Evolutionary conservation across 2,797 vertebrate species (phyloP).

Genomic region (Fistularia commersonii): DNA sequence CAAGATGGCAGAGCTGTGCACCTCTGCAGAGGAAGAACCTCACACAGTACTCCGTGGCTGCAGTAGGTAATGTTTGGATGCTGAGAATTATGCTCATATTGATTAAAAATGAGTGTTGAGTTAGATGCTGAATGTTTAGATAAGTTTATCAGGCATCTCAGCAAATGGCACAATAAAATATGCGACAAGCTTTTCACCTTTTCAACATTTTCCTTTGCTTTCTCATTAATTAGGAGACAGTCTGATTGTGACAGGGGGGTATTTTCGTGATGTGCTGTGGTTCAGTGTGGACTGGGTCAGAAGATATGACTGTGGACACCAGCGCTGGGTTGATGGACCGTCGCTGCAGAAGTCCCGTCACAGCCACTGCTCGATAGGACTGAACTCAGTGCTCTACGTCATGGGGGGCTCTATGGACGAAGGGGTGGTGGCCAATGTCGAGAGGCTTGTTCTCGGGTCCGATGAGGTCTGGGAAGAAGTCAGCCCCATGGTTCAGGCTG

Average conservation of each 20-base stretch:
- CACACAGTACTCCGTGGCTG: slow-evolving; percentile 85
- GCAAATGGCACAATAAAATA: not conserved
- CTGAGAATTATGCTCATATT: not conserved
- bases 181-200: not conserved
- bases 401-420: slow-evolving; percentile 84
- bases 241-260: slow-evolving; percentile 85
- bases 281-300: slow-evolving; percentile 88
- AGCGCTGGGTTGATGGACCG: slow-evolving; percentile 83
- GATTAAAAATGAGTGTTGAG: not conserved
- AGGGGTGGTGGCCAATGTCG: slow-evolving; percentile 77
- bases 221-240: slow-evolving; percentile 71
- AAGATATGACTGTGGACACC: slow-evolving; percentile 75
- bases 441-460: slow-evolving; percentile 72
- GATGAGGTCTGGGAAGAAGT: slow-evolving; percentile 75
- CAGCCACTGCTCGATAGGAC: slow-evolving; percentile 82
- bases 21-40: slow-evolving; percentile 85
- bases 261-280: slow-evolving; percentile 86
- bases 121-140: not conserved
- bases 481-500: slow-evolving; percentile 79
- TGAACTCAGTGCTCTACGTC: slow-evolving; percentile 76
- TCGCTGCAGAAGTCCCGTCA: slow-evolving; percentile 82
- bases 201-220: not conserved
- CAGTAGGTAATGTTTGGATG: slow-evolving; percentile 80
- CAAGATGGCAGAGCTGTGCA: slow-evolving; percentile 80
- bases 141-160: too few relatives aligned